Evolutionary conservation across 2,888 invertebrate genomes (phyloP).

Genomic region (Mallateleia sp.): DNA sequence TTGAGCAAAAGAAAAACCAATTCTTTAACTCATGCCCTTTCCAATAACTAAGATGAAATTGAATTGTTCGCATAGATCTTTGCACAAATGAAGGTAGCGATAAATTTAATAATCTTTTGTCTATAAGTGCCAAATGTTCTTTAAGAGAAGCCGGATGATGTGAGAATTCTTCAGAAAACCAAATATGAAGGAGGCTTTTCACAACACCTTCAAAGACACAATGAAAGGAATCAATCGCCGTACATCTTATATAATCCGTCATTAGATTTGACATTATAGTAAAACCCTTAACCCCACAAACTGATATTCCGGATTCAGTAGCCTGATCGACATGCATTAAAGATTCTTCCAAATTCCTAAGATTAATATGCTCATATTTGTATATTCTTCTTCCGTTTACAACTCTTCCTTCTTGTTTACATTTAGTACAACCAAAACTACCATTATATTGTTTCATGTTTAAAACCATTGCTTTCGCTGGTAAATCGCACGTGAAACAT

Average conservation of each 20-base stretch:
- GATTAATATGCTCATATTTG: background rate
- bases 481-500: constrained; percentile 35
- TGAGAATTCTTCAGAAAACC: constrained; percentile 24
- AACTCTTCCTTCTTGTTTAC: constrained; percentile 19
- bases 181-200: constrained; percentile 20
- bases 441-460: constrained; percentile 65
- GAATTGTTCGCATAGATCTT: constrained; percentile 62
- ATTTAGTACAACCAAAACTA: constrained; percentile 56
- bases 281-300: background rate
- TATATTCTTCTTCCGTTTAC: constrained; percentile 11
- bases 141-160: too few relatives aligned
- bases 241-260: too few relatives aligned
- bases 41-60: constrained; percentile 67
- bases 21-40: constrained; percentile 76
- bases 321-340: background rate
- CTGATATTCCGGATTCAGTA: background rate
- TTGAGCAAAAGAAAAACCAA: constrained; percentile 73
- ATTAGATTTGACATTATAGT: background rate
- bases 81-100: constrained; percentile 64
- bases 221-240: constrained; percentile 51
- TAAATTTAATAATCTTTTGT: background rate
- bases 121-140: constrained; percentile 29
- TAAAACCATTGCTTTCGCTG: constrained; percentile 65
- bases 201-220: constrained; percentile 45
- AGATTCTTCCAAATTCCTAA: background rate